These are phyloP conservation scores for Tokudaia muenninki DNA, from an alignment of 2,797 vertebrate species.

Conservation along the genomic window DNA sequence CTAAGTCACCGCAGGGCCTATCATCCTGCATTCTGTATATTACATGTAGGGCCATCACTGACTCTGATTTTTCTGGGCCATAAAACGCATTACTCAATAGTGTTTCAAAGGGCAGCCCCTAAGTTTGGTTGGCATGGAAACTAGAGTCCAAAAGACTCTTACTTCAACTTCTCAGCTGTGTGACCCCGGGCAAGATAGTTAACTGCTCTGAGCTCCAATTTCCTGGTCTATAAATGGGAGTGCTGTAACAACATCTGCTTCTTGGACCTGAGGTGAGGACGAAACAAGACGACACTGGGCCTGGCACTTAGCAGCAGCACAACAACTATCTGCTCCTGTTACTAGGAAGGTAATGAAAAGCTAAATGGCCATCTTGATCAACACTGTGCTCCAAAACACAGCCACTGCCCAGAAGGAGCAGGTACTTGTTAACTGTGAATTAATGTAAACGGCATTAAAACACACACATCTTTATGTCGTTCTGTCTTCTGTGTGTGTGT, in stretches of 20 bases:
- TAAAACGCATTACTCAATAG: not conserved
- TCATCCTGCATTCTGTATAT: not conserved
- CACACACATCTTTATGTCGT: not conserved
- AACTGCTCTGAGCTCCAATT: not conserved
- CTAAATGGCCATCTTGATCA: not conserved
- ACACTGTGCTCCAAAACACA: not conserved
- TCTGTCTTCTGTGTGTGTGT: not conserved
- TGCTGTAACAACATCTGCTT: not conserved
- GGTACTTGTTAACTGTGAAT: not conserved
- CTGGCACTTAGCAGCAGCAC: not conserved
- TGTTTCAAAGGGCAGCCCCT: not conserved
- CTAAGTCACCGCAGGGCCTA: not conserved
- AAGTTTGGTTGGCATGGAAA: not conserved
- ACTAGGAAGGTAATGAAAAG: not conserved
- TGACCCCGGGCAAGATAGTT: not conserved
- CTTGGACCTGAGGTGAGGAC: not conserved
- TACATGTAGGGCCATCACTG: fast-evolving
- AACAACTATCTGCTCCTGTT: not conserved
- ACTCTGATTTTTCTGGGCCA: not conserved
- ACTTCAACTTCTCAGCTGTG: conserved; percentile 4
- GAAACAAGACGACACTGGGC: not conserved
- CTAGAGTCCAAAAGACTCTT: not conserved
- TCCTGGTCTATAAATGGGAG: not conserved
- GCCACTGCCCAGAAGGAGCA: not conserved
- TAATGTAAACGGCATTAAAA: not conserved